phyloP scores from a whole-genome alignment of 2,888 invertebrate genomes.

The Amiota minor region DNA sequence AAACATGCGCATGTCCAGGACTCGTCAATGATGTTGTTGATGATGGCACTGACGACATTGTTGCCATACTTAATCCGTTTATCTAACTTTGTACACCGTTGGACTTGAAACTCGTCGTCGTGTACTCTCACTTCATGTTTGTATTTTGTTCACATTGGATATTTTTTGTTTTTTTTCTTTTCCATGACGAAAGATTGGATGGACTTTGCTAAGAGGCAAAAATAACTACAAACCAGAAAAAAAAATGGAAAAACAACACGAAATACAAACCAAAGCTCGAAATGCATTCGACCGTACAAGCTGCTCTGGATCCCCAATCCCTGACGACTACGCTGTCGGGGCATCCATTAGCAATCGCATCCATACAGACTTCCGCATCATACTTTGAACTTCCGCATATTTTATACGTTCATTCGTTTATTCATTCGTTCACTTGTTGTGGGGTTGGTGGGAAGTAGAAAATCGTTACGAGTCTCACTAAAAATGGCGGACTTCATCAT shows the following conservation, averaged over 20 bases:
- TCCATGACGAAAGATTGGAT: conserved; percentile 1
- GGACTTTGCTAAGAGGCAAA: background rate
- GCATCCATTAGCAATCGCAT: conserved; percentile 69
- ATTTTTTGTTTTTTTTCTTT: conserved; percentile 19
- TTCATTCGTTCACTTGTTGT: background rate
- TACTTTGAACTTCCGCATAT: conserved; percentile 67
- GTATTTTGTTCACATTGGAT: conserved; percentile 43
- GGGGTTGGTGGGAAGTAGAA: conserved; percentile 8
- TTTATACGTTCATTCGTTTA: conserved; percentile 40
- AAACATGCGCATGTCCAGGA: conserved; percentile 16
- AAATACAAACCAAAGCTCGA: conserved; percentile 32
- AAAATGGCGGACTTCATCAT: conserved; percentile 59
- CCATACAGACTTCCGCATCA: conserved; percentile 68
- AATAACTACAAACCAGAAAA: background rate
- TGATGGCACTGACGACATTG: conserved; percentile 51
- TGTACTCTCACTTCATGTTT: conserved; percentile 41
- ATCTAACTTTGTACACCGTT: conserved; percentile 74
- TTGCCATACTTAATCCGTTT: conserved; percentile 72
- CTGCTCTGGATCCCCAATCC: conserved; percentile 40
- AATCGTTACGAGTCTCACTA: conserved; percentile 37
- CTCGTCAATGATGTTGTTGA: conserved; percentile 44
- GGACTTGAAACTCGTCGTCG: conserved; percentile 64
- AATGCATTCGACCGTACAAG: conserved; percentile 62
- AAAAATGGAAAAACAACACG: background rate
- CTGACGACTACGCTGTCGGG: conserved; percentile 35